Evolutionary conservation across 2,113 vertebrate genomes (phyloP).

Genomic region (Cercocebus atys): DNA sequence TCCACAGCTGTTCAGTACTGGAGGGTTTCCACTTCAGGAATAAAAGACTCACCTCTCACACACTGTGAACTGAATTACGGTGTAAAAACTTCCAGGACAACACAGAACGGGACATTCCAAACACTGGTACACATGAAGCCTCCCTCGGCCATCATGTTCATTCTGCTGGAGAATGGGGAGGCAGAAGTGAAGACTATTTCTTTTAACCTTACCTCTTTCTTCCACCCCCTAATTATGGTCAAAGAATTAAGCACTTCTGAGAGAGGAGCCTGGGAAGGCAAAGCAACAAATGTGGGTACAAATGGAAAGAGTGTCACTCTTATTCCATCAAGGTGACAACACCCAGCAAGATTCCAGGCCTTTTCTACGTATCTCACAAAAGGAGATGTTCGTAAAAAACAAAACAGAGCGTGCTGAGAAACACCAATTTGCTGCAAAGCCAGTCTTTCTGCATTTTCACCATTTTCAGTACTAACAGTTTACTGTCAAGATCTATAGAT

Average conservation of each 20-base stretch:
- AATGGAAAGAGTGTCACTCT: background rate
- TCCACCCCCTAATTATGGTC: background rate
- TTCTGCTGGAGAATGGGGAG: background rate
- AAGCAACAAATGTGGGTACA: background rate
- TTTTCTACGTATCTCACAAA: background rate
- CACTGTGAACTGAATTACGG: background rate
- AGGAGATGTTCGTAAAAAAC: background rate
- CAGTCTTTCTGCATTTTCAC: background rate
- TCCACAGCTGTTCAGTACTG: background rate
- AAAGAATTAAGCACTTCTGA: background rate
- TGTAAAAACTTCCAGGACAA: background rate
- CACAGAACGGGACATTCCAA: background rate
- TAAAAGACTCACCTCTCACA: background rate
- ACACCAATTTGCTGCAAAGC: background rate
- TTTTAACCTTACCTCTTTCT: background rate
- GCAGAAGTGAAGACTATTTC: background rate
- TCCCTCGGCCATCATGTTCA: background rate
- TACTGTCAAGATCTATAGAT: background rate
- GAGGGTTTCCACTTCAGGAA: background rate
- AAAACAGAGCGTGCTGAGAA: background rate
- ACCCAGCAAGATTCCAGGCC: background rate
- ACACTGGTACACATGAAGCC: fast-evolving
- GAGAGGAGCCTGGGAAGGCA: background rate
- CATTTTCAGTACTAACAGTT: background rate
- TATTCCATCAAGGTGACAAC: background rate